Evolutionary conservation across 2,888 invertebrate species (phyloP).

Genomic region (Chrysolina americana): DNA sequence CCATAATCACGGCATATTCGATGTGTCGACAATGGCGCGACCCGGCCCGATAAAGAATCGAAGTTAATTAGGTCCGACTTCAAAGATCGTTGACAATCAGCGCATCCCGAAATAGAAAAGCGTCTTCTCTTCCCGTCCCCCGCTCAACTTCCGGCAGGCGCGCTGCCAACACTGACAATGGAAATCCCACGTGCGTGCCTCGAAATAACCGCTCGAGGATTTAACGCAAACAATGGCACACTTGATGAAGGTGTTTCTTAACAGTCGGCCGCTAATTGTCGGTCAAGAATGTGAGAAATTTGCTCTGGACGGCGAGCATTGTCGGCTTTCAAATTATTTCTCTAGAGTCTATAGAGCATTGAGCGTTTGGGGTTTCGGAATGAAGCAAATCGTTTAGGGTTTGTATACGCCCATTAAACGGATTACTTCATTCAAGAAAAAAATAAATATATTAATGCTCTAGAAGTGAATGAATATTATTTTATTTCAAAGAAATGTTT

Average conservation of each 20-base stretch:
- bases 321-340: neutral
- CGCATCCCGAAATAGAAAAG: conserved; percentile 62
- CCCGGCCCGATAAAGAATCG: conserved; percentile 60
- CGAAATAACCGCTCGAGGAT: conserved; percentile 59
- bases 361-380: too few relatives aligned
- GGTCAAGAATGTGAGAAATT: conserved; percentile 25
- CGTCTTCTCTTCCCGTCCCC: conserved; percentile 52
- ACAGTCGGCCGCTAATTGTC: conserved; percentile 20
- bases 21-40: conserved; percentile 57
- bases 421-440: too few relatives aligned
- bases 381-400: too few relatives aligned
- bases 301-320: neutral
- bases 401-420: too few relatives aligned
- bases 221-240: conserved; percentile 58
- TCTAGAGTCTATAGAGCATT: too few relatives aligned
- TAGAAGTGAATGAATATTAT: too few relatives aligned
- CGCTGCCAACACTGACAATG: conserved; percentile 69
- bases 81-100: conserved; percentile 67
- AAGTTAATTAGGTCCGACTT: conserved; percentile 66
- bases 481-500: too few relatives aligned
- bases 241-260: conserved; percentile 32
- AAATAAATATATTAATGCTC: too few relatives aligned
- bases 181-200: conserved; percentile 64
- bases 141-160: conserved; percentile 65
- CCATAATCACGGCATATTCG: conserved; percentile 54